Evolutionary conservation across 2,888 invertebrate species (phyloP), one percentile per base, ranked within the genome.

Genomic region (Himalopsyche japonica): DNA sequence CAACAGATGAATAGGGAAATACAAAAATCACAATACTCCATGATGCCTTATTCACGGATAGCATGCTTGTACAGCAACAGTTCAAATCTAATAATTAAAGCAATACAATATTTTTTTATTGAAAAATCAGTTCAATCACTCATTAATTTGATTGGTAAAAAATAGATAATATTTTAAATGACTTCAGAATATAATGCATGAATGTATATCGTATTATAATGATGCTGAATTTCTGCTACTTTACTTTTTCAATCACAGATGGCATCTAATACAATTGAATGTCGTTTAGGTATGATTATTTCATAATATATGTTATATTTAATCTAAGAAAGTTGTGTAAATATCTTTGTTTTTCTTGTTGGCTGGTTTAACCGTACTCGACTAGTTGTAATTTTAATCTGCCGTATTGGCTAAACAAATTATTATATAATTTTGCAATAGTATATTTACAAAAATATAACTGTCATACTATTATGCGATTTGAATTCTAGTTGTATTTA

Each of bases 331-430:
- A 70, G 30, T 70, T 70, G 24, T 70, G 70, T 70, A 70, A 12
- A 70, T 70, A 70, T 27, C 27, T 30, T 70, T 70, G 8, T n/a
- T 77, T 77, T 37, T 37, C 20, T 77, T 34, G 77, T 37, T 77
- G 77, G 37, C 77, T 77, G 77, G 77, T 77, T 32, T 77, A 37
- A 77, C 77, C 77, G 77, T 77, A 77, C 77, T 77, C 24, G 77
- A 37, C 77, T 77, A 77, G 70, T 70, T 70, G 27, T 70, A 70
- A 15, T 30, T 77, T 37, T 77, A 77, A 77, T 37, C 34, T 77
- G 77, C 77, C 24, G 24, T 7, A 34, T 34, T 15, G 77, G 77
- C 77, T 37, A 77, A 37, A 43, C 43, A 77, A 77, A 70, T 70
- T 70, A 70, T 70, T 27, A 30, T 70, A 12, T 70, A 70, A 70